Percentiles rank a stretch among this genome's conserved stretches.
These are phyloP conservation scores for Sisor rabdophorus DNA, from an alignment of 2,113 vertebrate genomes.

Conservation along the genomic window DNA sequence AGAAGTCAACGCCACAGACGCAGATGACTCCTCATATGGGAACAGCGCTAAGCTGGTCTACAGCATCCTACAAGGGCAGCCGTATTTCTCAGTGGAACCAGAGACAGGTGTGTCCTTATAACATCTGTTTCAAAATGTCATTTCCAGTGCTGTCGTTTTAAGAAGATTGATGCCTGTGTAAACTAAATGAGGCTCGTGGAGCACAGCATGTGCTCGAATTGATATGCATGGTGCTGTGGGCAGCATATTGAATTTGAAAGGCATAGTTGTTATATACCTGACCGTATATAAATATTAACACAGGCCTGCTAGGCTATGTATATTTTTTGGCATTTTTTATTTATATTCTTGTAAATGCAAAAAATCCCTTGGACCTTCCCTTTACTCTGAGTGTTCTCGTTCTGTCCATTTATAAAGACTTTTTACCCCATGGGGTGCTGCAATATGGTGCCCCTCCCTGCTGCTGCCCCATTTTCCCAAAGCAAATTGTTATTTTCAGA, in stretches of 20 bases:
- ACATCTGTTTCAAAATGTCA: conserved; percentile 33
- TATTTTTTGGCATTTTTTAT: conserved; percentile 22
- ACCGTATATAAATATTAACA: conserved; percentile 20
- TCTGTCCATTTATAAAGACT: conserved; percentile 9
- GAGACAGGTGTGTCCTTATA: conserved; percentile 48
- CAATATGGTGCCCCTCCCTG: not conserved
- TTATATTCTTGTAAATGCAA: conserved; percentile 25
- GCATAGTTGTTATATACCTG: not conserved
- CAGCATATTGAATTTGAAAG: not conserved
- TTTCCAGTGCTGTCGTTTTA: not conserved
- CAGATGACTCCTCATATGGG: conserved; percentile 53
- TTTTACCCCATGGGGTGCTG: conserved; percentile 23
- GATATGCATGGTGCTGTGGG: not conserved
- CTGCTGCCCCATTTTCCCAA: conserved; percentile 15
- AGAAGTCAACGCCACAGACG: conserved; percentile 55
- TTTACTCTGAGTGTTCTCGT: conserved; percentile 11
- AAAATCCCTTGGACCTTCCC: conserved; percentile 2
- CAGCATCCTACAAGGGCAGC: conserved; percentile 49
- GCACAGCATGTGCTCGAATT: not conserved
- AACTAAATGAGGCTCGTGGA: not conserved
- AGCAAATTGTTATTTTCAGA: conserved; percentile 2
- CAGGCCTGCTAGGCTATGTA: not conserved
- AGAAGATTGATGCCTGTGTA: conserved; percentile 7
- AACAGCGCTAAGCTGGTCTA: conserved; percentile 57
- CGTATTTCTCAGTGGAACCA: conserved; percentile 52